Evolutionary conservation across 2,113 vertebrate species (phyloP).

Genomic region (Hyperopisus bebe): DNA sequence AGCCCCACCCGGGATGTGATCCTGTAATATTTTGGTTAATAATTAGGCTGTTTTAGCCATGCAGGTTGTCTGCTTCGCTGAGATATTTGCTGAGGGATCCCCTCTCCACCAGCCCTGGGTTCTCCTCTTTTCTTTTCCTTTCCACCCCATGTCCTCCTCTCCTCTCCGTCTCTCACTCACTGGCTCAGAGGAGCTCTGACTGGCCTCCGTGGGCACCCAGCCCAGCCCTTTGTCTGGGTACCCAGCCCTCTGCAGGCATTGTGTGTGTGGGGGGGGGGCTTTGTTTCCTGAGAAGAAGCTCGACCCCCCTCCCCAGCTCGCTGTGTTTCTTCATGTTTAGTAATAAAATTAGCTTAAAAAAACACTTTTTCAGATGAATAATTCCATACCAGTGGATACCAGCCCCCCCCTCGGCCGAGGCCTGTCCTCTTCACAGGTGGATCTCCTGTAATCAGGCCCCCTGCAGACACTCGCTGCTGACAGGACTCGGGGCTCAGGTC

Average conservation of each 20-base stretch:
- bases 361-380: background rate
- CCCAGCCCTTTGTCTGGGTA: slow-evolving; percentile 53
- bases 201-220: slow-evolving; percentile 40
- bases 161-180: background rate
- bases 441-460: background rate
- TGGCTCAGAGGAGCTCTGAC: slow-evolving; percentile 33
- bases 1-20: background rate
- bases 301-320: too few relatives aligned
- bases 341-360: background rate
- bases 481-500: slow-evolving; percentile 15
- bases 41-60: background rate
- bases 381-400: background rate
- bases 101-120: background rate
- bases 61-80: background rate
- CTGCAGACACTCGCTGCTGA: background rate
- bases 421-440: background rate
- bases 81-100: background rate
- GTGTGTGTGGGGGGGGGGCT: background rate
- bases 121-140: slow-evolving; percentile 25
- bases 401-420: background rate
- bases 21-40: background rate
- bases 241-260: slow-evolving; percentile 48
- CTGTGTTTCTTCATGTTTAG: background rate
- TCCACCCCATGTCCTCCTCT: slow-evolving; percentile 34
- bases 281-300: background rate